Evolutionary conservation across 2,888 invertebrate species (phyloP).

Genomic region (Hypomecis atomaria): DNA sequence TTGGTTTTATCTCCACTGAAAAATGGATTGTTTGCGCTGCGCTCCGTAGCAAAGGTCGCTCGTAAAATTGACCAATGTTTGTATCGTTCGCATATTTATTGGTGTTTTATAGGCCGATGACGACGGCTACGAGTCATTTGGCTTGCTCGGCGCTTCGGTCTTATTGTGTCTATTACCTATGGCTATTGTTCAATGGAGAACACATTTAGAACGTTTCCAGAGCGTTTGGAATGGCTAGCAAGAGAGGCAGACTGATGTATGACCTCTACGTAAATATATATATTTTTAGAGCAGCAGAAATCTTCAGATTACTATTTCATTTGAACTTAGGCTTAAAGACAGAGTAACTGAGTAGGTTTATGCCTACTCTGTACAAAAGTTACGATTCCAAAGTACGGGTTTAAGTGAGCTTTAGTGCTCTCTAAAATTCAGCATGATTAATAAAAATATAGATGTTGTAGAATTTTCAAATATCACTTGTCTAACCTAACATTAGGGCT

Average conservation of each 20-base stretch:
- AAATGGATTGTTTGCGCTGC: conserved; percentile 37
- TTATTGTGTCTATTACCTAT: conserved; percentile 19
- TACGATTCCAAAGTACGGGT: too few species aligned
- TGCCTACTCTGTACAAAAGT: too few species aligned
- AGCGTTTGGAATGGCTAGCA: not conserved
- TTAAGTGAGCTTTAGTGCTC: too few species aligned
- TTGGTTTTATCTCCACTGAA: conserved; percentile 13
- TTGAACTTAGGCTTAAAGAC: too few species aligned
- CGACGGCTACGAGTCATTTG: conserved; percentile 38
- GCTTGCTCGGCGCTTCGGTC: conserved; percentile 21
- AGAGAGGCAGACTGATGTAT: not conserved
- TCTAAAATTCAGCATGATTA: too few species aligned
- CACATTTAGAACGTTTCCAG: conserved; percentile 22
- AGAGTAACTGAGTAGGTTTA: too few species aligned
- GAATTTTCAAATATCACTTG: too few species aligned
- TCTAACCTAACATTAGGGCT: too few species aligned
- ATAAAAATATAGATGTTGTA: too few species aligned
- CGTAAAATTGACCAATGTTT: conserved; percentile 65
- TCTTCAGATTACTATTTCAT: not conserved
- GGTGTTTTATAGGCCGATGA: conserved; percentile 50
- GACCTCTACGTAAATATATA: not conserved
- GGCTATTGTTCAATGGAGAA: conserved; percentile 23
- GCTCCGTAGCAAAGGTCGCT: conserved; percentile 50
- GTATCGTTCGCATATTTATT: conserved; percentile 56
- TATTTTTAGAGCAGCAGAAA: too few species aligned